Base-by-base conservation (phyloP, 2,113 vertebrate genomes). In the Zingel zingel region DNA sequence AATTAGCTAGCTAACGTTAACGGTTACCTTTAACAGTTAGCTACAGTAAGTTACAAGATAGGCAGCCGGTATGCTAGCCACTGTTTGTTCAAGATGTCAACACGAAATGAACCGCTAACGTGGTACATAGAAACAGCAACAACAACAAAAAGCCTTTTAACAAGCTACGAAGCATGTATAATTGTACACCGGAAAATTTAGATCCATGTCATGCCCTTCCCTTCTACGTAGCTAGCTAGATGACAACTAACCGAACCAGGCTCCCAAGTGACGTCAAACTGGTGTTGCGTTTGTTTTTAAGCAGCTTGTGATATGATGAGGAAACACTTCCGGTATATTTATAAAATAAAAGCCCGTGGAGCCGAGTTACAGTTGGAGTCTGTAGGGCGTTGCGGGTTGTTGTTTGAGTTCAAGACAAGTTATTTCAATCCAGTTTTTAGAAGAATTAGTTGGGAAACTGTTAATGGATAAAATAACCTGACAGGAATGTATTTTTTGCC, bases 181-280 rank as follows among this genome's bases (percentile, higher is more conserved):
- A 77, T 3, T 56, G 36, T 16, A 51, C n/a, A 33, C 27, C 0
- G 63, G 64, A 51, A 69, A 39, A 13, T 59, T 21, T 13, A 43
- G 57, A 74, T 84, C 84, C 88, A 90, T 90, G 87, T 86, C 83
- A 78, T 87, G 87, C n/a, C 84, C 90, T 88, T 90, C 74, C 56
- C 48, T 13, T 54, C 39, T 61, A n/a, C 59, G 51, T 12, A 57
- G n/a, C n/a, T n/a, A n/a, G n/a, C n/a, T n/a, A n/a, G 58, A 61
- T 88, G 86, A 92, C 91, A 93, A 85, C 56, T 30, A 74, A 57
- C 71, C 79, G 65, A 56, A 73, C n/a, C 73, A n/a, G 62, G 33
- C 51, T 78, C 19, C 51, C 33, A 1, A 39, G 47, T 91, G 88
- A 92, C 91, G 91, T 94, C 91, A 88, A 21, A 25, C 33, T 12